Evolutionary conservation across 2,113 vertebrate genomes (phyloP).

Genomic region (Stigmatopora argus): DNA sequence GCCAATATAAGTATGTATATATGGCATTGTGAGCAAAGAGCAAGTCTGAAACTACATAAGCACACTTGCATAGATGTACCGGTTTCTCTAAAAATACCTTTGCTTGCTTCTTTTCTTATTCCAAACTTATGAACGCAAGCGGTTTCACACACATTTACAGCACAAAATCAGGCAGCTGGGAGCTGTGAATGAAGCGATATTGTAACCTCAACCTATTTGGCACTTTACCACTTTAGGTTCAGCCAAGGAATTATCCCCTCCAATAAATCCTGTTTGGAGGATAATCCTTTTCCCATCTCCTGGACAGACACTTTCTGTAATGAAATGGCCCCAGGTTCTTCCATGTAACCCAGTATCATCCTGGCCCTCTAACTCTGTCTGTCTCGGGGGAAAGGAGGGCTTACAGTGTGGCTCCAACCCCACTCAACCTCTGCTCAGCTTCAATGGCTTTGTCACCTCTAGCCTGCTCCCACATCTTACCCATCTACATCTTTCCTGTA

Average conservation of each 20-base stretch:
- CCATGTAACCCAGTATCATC: slow-evolving; percentile 66
- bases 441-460: slow-evolving; percentile 59
- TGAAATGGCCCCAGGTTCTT: slow-evolving; percentile 74
- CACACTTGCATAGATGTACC: neutral
- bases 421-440: slow-evolving; percentile 65
- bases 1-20: slow-evolving; percentile 17
- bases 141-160: slow-evolving; percentile 35
- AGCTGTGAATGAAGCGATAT: slow-evolving; percentile 75
- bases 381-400: slow-evolving; percentile 62
- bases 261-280: slow-evolving; percentile 78
- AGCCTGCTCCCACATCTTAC: slow-evolving; percentile 40
- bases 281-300: slow-evolving; percentile 78
- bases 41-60: neutral
- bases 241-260: slow-evolving; percentile 75
- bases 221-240: slow-evolving; percentile 72
- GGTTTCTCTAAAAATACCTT: slow-evolving; percentile 15
- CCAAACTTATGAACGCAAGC: slow-evolving; percentile 38
- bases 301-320: slow-evolving; percentile 78
- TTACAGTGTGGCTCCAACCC: slow-evolving; percentile 66
- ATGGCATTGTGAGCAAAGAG: slow-evolving; percentile 16
- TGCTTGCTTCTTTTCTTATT: slow-evolving; percentile 11
- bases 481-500: slow-evolving; percentile 46
- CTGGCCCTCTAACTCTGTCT: slow-evolving; percentile 54
- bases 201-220: slow-evolving; percentile 74
- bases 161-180: slow-evolving; percentile 50